Conservation (phyloP, 2,113 vertebrate species). For the Oreocharis arfaki region DNA sequence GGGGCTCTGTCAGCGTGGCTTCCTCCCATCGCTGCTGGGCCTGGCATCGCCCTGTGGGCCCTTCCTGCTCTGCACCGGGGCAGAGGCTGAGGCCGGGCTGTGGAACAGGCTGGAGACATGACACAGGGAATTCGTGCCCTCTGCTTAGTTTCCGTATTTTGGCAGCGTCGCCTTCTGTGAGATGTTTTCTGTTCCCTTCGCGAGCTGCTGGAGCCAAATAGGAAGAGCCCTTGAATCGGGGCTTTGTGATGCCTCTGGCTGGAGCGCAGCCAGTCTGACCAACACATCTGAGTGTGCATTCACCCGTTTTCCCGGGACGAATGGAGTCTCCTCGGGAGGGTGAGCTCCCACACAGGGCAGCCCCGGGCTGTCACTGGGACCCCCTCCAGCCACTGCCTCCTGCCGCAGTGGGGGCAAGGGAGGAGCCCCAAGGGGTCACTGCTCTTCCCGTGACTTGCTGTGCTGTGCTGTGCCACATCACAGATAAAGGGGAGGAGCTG, state of each 20-base stretch:
- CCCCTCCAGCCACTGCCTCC: not conserved
- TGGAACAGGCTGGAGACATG: not conserved
- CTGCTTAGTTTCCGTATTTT: conserved; percentile 53
- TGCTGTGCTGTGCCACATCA: not conserved
- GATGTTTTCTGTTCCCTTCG: conserved; percentile 59
- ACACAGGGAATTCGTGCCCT: conserved; percentile 49
- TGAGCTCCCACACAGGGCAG: not conserved
- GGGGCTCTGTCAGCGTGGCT: not conserved
- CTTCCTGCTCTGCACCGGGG: not conserved
- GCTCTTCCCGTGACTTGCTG: not conserved
- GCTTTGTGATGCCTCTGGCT: conserved; percentile 57
- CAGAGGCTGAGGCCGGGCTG: not conserved
- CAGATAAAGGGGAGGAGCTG: not conserved
- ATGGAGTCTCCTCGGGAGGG: not conserved
- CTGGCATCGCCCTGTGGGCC: not conserved
- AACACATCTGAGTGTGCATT: conserved; percentile 45
- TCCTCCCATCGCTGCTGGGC: not conserved
- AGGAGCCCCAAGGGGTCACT: rapidly evolving
- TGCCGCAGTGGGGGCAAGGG: too few species aligned
- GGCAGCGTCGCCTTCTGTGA: conserved; percentile 45
- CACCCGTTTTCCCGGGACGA: not conserved
- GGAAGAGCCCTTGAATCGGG: conserved; percentile 46
- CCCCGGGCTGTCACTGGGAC: not conserved
- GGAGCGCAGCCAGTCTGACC: conserved; percentile 35
- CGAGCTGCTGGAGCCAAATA: conserved; percentile 42